Evolutionary conservation across 1,140 invertebrate species (phyloP), one percentile per base, ranked within the genome.

Genomic region (Vollenhovia emeryi): DNA sequence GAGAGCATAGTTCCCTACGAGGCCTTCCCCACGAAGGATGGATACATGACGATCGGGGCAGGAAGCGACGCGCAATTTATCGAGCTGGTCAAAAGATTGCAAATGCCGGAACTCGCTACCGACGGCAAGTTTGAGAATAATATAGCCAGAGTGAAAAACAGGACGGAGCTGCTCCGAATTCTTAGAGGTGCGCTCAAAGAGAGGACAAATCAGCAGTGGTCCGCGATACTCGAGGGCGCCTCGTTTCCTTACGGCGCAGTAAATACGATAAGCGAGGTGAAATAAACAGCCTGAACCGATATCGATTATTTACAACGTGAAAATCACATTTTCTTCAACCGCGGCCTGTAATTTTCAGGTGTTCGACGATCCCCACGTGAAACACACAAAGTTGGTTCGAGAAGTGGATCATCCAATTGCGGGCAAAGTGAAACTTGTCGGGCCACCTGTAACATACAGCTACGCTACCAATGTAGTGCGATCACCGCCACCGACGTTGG

Each of bases 1-100:
- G 97, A 97, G 71, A 99, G 98, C 92, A 97, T 99, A 88, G 99
- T 99, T 0, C 99, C 99, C 0, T 99, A 99, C 92, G 97, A 99
- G 96, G 96, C 97, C 40, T 99, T 99, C 92, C 94, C 95, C 91
- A 98, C 98, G 0, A 96, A 96, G 91, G 96, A 98, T 95, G 97
- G 98, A 15, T 97, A 97, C 91, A 96, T 99, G 24, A 98, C 98
- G 2, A 95, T 99, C 30, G 98, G 98, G 5, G 96, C 97, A 60
- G 98, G 98, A 0, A 98, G 97, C 45, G 96, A 98, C 94, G 90
- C 94, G 2, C 98, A 98, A 92, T 99, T 98, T 94, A 85, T 92
- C 59, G 96, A 96, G 71, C 95, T 98, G 9, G 97, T 97, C 91
- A 93, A 96, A 87, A 93, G 95, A 74, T 94, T 99, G 8, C 92